Conservation (phyloP, 2,113 vertebrate genomes). For the Xiphias gladius region DNA sequence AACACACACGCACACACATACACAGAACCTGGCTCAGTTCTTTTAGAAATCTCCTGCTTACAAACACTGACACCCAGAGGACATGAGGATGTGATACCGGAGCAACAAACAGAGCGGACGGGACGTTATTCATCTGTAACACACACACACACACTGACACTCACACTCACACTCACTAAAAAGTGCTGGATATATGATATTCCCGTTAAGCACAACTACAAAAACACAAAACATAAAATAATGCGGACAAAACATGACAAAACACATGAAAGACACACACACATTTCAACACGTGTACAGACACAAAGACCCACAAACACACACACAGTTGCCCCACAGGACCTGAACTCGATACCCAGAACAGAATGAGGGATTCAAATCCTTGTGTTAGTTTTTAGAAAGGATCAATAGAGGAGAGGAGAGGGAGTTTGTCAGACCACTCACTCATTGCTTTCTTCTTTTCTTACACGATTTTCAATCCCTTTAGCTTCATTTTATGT, state of each 20-base stretch:
- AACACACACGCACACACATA: constrained; percentile 11
- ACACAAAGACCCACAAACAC: not conserved
- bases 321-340: constrained; percentile 11
- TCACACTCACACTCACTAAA: constrained; percentile 9
- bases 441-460: too few relatives aligned
- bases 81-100: constrained; percentile 57
- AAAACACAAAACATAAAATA: not conserved
- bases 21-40: constrained; percentile 4
- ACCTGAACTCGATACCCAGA: constrained; percentile 56
- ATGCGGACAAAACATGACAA: constrained; percentile 5
- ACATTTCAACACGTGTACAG: not conserved
- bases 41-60: constrained; percentile 66
- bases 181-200: constrained; percentile 5
- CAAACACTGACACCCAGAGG: constrained; percentile 81
- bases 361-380: constrained; percentile 70
- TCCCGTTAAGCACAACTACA: not conserved
- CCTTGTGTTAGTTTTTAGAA: constrained; percentile 79
- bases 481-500: too few relatives aligned
- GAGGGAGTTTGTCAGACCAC: not conserved
- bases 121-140: constrained; percentile 35
- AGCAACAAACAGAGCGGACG: constrained; percentile 50
- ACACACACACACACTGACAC: constrained; percentile 3
- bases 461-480: too few relatives aligned
- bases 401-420: constrained; percentile 66
- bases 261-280: not conserved